Percentiles rank a stretch among this genome's conserved stretches.
phyloP scores from a whole-genome alignment of 2,113 vertebrate species.

The Mustela nigripes region DNA sequence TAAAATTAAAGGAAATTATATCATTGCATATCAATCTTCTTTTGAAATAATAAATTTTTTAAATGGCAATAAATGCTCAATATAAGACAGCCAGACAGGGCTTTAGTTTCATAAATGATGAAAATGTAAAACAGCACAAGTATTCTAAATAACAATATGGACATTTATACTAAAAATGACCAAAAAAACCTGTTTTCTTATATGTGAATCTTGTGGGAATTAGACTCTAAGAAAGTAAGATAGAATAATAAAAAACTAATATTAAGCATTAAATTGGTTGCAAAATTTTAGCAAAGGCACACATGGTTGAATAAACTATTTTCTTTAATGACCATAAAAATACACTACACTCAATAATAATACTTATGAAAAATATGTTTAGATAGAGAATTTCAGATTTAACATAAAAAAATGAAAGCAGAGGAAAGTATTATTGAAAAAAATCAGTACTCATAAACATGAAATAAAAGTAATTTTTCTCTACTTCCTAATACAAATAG shows the following conservation, averaged over 20 bases:
- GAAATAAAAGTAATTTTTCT: constrained; percentile 64
- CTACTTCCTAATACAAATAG: constrained; percentile 39
- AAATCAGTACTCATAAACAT: constrained; percentile 26
- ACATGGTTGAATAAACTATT: constrained; percentile 39
- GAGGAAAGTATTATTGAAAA: not conserved
- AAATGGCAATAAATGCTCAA: constrained; percentile 33
- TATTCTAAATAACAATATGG: not conserved
- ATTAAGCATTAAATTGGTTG: not conserved
- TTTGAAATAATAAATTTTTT: not conserved
- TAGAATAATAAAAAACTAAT: not conserved
- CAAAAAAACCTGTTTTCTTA: constrained; percentile 4
- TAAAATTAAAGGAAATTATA: constrained; percentile 28
- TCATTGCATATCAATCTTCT: not conserved
- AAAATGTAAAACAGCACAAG: not conserved
- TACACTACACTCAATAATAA: not conserved
- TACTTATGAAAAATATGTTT: constrained; percentile 30
- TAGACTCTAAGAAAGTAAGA: not conserved
- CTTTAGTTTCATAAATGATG: not conserved
- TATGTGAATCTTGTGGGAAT: not conserved
- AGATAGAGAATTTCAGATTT: constrained; percentile 16
- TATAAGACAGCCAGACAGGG: not conserved
- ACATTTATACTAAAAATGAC: constrained; percentile 40
- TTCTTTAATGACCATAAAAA: constrained; percentile 41
- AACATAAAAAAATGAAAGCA: constrained; percentile 57
- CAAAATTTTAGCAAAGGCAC: constrained; percentile 30